A percentile compares a stretch with the other conserved stretches of the same genome.
These are phyloP conservation scores for Acropternis orthonyx DNA, from an alignment of 2,797 vertebrate genomes.

Conservation along the genomic window DNA sequence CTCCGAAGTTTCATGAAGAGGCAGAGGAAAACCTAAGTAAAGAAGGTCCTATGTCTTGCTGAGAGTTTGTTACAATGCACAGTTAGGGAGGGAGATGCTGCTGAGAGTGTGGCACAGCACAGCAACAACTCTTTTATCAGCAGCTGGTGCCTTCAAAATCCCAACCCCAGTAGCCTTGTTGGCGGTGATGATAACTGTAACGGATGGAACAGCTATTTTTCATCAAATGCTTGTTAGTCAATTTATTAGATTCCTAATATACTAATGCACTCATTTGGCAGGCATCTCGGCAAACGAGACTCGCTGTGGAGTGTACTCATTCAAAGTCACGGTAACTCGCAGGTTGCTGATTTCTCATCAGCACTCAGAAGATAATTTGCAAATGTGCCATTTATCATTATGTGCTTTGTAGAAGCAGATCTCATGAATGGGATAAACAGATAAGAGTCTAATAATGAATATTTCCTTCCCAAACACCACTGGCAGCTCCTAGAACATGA, in stretches of 20 bases:
- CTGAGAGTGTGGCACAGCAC: background rate
- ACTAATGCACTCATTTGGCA: constrained; percentile 72
- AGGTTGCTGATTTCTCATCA: constrained; percentile 71
- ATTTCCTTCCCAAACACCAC: constrained; percentile 1
- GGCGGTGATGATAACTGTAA: constrained; percentile 62
- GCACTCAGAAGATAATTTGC: constrained; percentile 69
- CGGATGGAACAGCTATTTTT: constrained; percentile 65
- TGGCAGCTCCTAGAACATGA: background rate
- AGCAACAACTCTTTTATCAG: background rate
- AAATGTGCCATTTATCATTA: constrained; percentile 72
- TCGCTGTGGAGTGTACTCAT: constrained; percentile 33
- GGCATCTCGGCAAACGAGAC: constrained; percentile 22
- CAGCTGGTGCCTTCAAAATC: constrained; percentile 44
- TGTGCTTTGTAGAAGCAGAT: constrained; percentile 40
- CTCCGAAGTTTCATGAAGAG: background rate
- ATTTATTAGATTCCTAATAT: constrained; percentile 73
- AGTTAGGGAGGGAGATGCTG: background rate
- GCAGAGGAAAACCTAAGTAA: background rate
- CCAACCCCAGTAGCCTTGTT: constrained; percentile 34
- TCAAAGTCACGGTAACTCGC: constrained; percentile 62
- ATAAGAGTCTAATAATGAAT: constrained; percentile 54
- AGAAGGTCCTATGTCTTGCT: background rate
- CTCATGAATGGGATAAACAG: constrained; percentile 46
- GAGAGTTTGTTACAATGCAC: background rate
- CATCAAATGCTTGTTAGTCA: constrained; percentile 71